These are phyloP conservation scores for Phymorhynchus buccinoides DNA, from an alignment of 1,140 invertebrate species.

Conservation along the genomic window DNA sequence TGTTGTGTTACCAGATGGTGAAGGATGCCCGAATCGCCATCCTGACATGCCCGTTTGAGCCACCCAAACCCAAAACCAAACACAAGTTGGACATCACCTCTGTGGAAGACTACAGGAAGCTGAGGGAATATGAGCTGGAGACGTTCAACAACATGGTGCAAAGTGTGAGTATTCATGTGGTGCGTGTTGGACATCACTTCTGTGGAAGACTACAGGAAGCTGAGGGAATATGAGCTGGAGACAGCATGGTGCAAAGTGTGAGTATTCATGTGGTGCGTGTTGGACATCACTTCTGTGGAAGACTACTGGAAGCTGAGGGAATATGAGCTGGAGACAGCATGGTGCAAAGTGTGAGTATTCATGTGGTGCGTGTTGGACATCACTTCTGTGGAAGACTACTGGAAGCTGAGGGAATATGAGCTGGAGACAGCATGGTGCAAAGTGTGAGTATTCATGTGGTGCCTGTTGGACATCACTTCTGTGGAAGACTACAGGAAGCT, in stretches of 20 bases:
- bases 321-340: conserved; percentile 95
- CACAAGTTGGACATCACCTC: conserved; percentile 98
- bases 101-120: conserved; percentile 94
- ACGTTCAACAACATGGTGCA: conserved; percentile 98
- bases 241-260: conserved; percentile 94
- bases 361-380: too few relatives aligned
- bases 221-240: conserved; percentile 94
- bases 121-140: conserved; percentile 94
- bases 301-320: conserved; percentile 93
- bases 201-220: conserved; percentile 94
- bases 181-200: conserved; percentile 85
- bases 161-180: conserved; percentile 76
- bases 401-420: too few relatives aligned
- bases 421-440: too few relatives aligned
- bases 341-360: conserved; percentile 87
- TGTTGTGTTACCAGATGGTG: conserved; percentile 75
- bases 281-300: conserved; percentile 96
- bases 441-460: too few relatives aligned
- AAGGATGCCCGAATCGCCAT: conserved; percentile 96
- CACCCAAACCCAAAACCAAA: conserved; percentile 99
- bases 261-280: conserved; percentile 73
- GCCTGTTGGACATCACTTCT: too few relatives aligned
- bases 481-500: too few relatives aligned
- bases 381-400: too few relatives aligned
- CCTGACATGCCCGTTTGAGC: conserved; percentile 99